Conservation (phyloP, 1,140 invertebrate species). For the Vanessa tameamea region DNA sequence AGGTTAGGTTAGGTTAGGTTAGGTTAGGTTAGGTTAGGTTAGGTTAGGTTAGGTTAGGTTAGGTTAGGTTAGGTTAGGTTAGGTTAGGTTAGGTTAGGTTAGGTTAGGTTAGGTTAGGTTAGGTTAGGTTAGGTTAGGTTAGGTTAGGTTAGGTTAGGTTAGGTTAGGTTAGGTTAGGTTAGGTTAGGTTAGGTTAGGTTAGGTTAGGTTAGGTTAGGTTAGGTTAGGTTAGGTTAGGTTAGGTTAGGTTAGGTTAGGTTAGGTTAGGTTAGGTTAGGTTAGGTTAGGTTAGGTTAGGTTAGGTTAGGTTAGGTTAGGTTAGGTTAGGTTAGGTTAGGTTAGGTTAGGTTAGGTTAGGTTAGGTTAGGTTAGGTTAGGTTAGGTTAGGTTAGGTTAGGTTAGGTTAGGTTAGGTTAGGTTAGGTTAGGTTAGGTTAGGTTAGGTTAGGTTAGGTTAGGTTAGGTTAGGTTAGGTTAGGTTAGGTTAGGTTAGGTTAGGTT, state of each 20-base stretch:
- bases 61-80: conserved; percentile 16
- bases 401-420: conserved; percentile 16
- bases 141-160: conserved; percentile 16
- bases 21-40: conserved; percentile 16
- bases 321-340: conserved; percentile 16
- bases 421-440: conserved; percentile 16
- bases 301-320: conserved; percentile 16
- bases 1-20: conserved; percentile 16
- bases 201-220: conserved; percentile 16
- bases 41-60: conserved; percentile 16
- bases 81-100: conserved; percentile 16
- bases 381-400: conserved; percentile 16
- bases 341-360: conserved; percentile 16
- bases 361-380: conserved; percentile 16
- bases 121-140: conserved; percentile 16
- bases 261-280: conserved; percentile 16
- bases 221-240: conserved; percentile 16
- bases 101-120: conserved; percentile 16
- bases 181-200: conserved; percentile 16
- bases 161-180: conserved; percentile 16
- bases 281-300: conserved; percentile 16
- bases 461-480: conserved; percentile 16
- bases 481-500: conserved; percentile 16
- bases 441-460: conserved; percentile 16
- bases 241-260: conserved; percentile 16